A percentile compares a stretch with the other conserved stretches of the same genome.
Conservation (phyloP, 2,797 vertebrate genomes). For the Xyrichtys novacula region DNA sequence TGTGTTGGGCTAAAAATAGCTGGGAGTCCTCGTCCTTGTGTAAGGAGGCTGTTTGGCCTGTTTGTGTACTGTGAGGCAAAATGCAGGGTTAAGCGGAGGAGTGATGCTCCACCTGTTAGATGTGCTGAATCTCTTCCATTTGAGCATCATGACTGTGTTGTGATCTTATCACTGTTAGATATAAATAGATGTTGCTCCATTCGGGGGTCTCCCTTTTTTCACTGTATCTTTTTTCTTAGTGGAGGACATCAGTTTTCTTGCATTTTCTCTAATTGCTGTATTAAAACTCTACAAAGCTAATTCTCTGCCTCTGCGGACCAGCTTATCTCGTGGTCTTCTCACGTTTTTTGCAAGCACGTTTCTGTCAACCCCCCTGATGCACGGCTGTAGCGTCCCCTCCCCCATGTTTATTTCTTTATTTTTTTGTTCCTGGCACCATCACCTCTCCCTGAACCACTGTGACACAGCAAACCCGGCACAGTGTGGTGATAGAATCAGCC, state of each 20-base stretch:
- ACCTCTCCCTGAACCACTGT: slow-evolving; percentile 29
- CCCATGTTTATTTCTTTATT: slow-evolving; percentile 4
- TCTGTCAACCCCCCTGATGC: slow-evolving; percentile 9
- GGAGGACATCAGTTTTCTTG: not conserved
- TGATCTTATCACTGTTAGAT: slow-evolving; percentile 17
- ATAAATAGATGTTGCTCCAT: slow-evolving; percentile 6
- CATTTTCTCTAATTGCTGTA: slow-evolving; percentile 9
- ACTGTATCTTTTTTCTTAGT: not conserved
- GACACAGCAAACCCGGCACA: slow-evolving; percentile 47
- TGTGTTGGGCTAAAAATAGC: slow-evolving; percentile 77
- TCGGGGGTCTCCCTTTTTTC: not conserved
- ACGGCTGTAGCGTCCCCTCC: slow-evolving; percentile 30
- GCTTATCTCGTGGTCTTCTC: slow-evolving; percentile 2
- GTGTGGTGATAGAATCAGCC: slow-evolving; percentile 48
- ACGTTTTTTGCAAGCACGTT: slow-evolving; percentile 34
- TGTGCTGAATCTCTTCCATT: slow-evolving; percentile 1
- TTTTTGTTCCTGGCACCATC: slow-evolving; percentile 17
- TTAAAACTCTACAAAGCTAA: slow-evolving; percentile 2
- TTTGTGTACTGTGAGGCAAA: slow-evolving; percentile 52
- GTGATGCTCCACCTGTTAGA: slow-evolving; percentile 9
- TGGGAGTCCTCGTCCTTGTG: slow-evolving; percentile 15
- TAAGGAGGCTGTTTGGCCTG: slow-evolving; percentile 46
- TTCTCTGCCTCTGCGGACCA: slow-evolving; percentile 11
- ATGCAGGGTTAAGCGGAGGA: slow-evolving; percentile 25
- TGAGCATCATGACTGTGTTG: not conserved